Evolutionary conservation across 2,797 vertebrate species (phyloP).

Genomic region (Tokudaia muenninki): DNA sequence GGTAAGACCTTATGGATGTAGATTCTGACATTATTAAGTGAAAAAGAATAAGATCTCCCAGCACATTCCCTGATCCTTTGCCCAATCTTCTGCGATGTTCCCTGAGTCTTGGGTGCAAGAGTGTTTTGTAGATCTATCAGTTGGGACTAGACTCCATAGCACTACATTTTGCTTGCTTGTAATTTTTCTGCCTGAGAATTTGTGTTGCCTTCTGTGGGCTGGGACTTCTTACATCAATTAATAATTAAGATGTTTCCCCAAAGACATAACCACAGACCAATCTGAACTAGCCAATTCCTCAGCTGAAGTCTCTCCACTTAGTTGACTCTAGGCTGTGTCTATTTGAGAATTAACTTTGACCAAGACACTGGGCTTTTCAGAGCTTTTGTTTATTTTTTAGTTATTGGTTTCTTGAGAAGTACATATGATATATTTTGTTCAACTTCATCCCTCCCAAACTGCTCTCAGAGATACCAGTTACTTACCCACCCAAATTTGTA

Average conservation of each 20-base stretch:
- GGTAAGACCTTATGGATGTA: background rate
- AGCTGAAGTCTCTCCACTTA: background rate
- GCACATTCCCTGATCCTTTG: too few relatives aligned
- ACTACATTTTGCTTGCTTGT: background rate
- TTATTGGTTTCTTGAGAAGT: background rate
- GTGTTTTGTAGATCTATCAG: background rate
- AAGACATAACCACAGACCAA: background rate
- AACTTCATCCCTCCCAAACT: background rate
- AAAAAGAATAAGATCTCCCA: background rate
- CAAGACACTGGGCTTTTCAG: background rate
- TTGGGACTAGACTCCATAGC: background rate
- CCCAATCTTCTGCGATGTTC: background rate
- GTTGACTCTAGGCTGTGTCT: background rate
- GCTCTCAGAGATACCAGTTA: too few relatives aligned
- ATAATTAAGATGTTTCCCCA: background rate
- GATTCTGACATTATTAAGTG: background rate
- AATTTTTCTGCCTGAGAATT: background rate
- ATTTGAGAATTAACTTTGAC: background rate
- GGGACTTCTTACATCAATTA: background rate
- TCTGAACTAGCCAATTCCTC: background rate
- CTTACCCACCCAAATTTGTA: background rate
- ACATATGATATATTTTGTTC: background rate
- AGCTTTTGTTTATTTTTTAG: background rate
- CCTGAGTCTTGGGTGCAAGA: background rate
- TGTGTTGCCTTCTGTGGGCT: too few relatives aligned